Conservation (phyloP, 2,113 vertebrate species). For the Archilochus colubris region DNA sequence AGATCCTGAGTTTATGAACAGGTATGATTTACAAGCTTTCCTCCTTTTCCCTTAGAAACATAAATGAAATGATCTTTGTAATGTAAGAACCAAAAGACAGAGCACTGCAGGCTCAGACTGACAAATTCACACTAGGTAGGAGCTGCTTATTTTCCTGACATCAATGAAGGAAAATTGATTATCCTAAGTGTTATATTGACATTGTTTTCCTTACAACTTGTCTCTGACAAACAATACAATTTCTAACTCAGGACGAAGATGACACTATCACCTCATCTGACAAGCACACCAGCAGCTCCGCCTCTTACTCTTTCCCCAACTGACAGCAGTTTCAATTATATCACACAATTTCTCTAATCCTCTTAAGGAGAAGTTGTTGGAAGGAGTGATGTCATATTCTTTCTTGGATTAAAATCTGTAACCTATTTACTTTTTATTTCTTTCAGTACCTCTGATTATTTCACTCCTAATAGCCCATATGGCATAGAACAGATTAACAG, state of each 20-base stretch:
- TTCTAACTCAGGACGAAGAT: neutral
- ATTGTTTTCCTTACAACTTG: neutral
- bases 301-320: rapidly evolving
- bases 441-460: neutral
- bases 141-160: neutral
- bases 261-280: rapidly evolving
- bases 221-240: neutral
- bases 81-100: neutral
- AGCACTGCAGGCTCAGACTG: neutral
- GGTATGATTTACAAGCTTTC: neutral
- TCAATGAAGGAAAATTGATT: neutral
- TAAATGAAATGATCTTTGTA: neutral
- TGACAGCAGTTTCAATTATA: neutral
- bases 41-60: neutral
- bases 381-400: neutral
- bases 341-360: neutral
- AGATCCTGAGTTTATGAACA: neutral
- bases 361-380: neutral
- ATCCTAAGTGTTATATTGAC: neutral
- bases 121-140: neutral
- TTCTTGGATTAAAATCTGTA: neutral
- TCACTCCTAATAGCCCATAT: neutral
- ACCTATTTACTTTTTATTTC: neutral
- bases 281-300: neutral
- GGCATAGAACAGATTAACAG: neutral